Evolutionary conservation across 2,113 vertebrate species (phyloP).

Genomic region (Alouatta palliata): DNA sequence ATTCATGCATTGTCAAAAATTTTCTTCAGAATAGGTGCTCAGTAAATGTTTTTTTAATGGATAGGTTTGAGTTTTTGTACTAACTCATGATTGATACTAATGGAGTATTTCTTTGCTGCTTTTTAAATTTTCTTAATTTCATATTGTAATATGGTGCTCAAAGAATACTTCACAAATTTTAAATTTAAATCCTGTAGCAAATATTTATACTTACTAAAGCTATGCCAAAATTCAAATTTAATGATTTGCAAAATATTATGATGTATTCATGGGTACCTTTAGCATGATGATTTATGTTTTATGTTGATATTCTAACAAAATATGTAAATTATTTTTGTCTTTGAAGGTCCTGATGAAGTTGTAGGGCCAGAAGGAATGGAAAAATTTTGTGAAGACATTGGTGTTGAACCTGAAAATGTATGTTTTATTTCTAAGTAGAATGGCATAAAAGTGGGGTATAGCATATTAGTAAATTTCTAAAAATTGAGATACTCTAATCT

Average conservation of each 20-base stretch:
- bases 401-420: slow-evolving; percentile 98
- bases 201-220: slow-evolving; percentile 26
- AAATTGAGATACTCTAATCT: slow-evolving; percentile 43
- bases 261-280: slow-evolving; percentile 42
- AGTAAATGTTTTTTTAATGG: background rate
- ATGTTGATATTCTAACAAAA: slow-evolving; percentile 56
- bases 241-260: background rate
- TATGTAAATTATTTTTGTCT: slow-evolving; percentile 73
- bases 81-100: slow-evolving; percentile 8
- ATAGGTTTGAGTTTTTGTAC: background rate
- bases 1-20: background rate
- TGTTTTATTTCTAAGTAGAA: slow-evolving; percentile 78
- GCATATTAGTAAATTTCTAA: slow-evolving; percentile 53
- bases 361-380: slow-evolving; percentile 98
- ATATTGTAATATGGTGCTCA: background rate
- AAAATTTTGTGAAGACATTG: slow-evolving; percentile 98
- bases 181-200: background rate
- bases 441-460: slow-evolving; percentile 56
- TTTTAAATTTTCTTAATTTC: background rate
- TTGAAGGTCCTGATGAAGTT: slow-evolving; percentile 93
- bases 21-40: slow-evolving; percentile 8
- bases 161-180: background rate
- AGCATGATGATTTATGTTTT: slow-evolving; percentile 41
- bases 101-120: background rate
- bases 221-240: slow-evolving; percentile 41